Evolutionary conservation across 2,113 vertebrate genomes (phyloP).

Genomic region (Plotosus lineatus): DNA sequence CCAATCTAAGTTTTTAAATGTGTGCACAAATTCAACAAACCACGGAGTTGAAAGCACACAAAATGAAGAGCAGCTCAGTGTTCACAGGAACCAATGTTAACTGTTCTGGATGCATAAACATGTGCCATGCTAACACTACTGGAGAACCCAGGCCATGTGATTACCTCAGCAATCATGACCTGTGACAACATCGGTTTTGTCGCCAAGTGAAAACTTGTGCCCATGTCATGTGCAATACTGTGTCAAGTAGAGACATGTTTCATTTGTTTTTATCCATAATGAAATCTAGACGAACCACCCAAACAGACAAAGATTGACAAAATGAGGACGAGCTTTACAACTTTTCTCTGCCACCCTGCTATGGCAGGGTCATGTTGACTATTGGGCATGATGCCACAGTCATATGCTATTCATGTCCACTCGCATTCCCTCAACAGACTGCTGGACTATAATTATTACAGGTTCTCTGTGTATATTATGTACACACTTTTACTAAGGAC

Average conservation of each 20-base stretch:
- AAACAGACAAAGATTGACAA: too few species aligned
- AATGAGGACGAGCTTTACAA: too few species aligned
- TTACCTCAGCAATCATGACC: constrained; percentile 23
- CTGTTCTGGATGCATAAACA: constrained; percentile 1
- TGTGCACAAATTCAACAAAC: background rate
- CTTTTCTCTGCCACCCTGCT: too few species aligned
- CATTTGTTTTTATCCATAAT: background rate
- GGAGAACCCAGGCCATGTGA: background rate
- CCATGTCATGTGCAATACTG: background rate
- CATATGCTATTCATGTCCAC: too few species aligned
- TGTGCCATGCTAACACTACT: background rate
- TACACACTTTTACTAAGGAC: too few species aligned
- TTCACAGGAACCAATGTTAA: background rate
- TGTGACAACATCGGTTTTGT: constrained; percentile 16
- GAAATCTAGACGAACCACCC: background rate
- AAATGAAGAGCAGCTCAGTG: background rate
- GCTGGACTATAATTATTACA: too few species aligned
- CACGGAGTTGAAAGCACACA: background rate
- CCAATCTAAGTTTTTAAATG: background rate
- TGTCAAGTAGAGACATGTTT: background rate
- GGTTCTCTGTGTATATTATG: too few species aligned
- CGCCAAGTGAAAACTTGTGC: too few species aligned
- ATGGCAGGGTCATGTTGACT: too few species aligned
- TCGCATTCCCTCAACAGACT: too few species aligned
- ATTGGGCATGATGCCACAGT: too few species aligned